Conservation (phyloP, 2,888 invertebrate species). For the Cancer borealis region DNA sequence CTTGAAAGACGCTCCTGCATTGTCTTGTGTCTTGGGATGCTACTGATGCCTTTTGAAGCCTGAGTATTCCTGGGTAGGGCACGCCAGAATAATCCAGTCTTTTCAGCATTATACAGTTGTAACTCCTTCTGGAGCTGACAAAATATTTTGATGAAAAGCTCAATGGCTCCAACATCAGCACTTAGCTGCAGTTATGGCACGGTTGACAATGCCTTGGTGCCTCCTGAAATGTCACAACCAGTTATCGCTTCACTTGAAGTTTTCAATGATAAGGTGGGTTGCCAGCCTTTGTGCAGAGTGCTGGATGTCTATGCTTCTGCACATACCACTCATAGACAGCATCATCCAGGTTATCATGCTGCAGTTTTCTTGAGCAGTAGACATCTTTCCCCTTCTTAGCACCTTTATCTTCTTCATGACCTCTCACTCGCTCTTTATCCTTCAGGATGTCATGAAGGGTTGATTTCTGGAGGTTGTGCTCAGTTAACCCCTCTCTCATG, state of each 20-base stretch:
- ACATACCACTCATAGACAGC: slow-evolving; percentile 21
- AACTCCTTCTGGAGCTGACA: not conserved
- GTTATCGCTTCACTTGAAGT: not conserved
- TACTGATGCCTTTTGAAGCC: not conserved
- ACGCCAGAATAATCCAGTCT: slow-evolving; percentile 26
- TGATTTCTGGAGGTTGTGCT: slow-evolving; percentile 31
- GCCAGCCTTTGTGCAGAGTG: no score
- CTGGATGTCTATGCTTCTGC: slow-evolving; percentile 26
- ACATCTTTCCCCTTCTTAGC: not conserved
- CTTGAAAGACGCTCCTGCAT: not conserved
- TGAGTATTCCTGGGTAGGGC: not conserved
- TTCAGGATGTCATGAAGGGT: slow-evolving; percentile 13
- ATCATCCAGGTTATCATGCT: not conserved
- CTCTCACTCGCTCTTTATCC: not conserved
- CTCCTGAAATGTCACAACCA: not conserved
- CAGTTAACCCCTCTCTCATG: not conserved
- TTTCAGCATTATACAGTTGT: slow-evolving; percentile 36
- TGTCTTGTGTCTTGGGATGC: slow-evolving; percentile 16
- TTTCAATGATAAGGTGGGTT: not conserved
- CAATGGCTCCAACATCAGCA: not conserved
- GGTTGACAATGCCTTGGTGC: slow-evolving; percentile 25
- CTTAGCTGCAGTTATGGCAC: not conserved
- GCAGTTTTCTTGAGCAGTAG: not conserved
- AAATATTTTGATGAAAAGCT: not conserved
- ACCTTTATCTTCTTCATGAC: no score